A percentile compares a stretch with the other conserved stretches of the same genome.
These are phyloP conservation scores for Cotesia glomerata DNA, from an alignment of 1,140 invertebrate genomes.

Conservation along the genomic window DNA sequence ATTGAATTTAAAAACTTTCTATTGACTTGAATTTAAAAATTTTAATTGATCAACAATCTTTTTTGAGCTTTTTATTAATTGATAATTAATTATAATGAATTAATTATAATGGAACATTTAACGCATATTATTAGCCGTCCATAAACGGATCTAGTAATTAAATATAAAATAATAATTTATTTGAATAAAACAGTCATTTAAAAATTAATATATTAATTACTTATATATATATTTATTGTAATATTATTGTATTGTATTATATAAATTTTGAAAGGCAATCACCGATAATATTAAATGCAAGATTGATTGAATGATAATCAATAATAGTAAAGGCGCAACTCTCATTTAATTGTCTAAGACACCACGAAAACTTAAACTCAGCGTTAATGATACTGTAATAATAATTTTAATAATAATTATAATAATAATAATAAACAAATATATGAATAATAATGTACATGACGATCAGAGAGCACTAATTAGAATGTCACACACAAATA, in stretches of 20 bases:
- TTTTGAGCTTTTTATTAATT: not conserved
- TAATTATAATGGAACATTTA: constrained; percentile 1
- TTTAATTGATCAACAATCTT: too few relatives aligned
- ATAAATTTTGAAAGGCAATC: constrained; percentile 11
- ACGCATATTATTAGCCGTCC: constrained; percentile 4
- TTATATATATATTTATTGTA: not conserved
- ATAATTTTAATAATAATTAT: not conserved
- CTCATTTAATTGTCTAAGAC: not conserved
- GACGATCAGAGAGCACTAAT: too few relatives aligned
- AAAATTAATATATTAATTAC: not conserved
- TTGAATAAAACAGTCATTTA: not conserved
- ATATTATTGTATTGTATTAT: not conserved
- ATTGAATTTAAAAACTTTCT: too few relatives aligned
- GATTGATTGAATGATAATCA: constrained; percentile 19
- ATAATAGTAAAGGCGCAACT: constrained; percentile 14
- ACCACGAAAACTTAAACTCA: not conserved
- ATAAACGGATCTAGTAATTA: constrained; percentile 8
- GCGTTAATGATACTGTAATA: too few relatives aligned
- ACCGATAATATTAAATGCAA: not conserved
- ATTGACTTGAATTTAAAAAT: too few relatives aligned
- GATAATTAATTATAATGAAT: not conserved
- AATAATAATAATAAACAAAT: not conserved
- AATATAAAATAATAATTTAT: not conserved
- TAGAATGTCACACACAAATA: not conserved
- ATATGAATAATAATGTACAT: not conserved